These are phyloP conservation scores for Myiothlypis coronata DNA, from an alignment of 2,797 vertebrate species.

Conservation along the genomic window DNA sequence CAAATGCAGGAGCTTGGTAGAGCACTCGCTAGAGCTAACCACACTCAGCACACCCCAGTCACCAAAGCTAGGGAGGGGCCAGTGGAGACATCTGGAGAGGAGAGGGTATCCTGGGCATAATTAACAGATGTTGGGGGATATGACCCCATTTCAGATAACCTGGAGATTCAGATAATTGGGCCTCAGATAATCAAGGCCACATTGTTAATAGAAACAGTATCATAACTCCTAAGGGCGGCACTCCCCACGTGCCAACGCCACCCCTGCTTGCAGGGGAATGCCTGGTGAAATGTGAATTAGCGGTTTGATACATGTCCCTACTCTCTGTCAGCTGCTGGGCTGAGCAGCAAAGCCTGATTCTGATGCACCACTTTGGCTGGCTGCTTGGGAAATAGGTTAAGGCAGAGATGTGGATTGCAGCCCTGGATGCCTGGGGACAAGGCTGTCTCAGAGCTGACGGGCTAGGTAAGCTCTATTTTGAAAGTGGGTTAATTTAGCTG, in stretches of 20 bases:
- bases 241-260: accelerated
- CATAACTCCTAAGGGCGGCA: not conserved
- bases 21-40: not conserved
- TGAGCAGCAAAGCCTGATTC: not conserved
- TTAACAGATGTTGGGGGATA: constrained; percentile 20
- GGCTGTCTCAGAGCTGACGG: constrained; percentile 14
- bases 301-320: accelerated
- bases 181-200: not conserved
- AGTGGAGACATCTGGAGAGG: not conserved
- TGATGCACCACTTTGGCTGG: not conserved
- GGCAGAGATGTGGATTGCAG: constrained; percentile 28
- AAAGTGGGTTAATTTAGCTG: constrained; percentile 67
- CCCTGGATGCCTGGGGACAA: constrained; percentile 25
- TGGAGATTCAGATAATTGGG: constrained; percentile 34
- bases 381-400: constrained; percentile 55
- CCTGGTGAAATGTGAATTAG: not conserved
- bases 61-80: not conserved
- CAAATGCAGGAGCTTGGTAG: not conserved
- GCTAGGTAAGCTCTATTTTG: constrained; percentile 53
- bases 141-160: constrained; percentile 44
- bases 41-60: accelerated
- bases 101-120: constrained; percentile 25
- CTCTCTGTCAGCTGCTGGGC: not conserved
- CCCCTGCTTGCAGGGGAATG: not conserved
- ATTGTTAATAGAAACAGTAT: not conserved